These are phyloP conservation scores for Aradus depressus DNA, from an alignment of 2,888 invertebrate species.

Conservation along the genomic window DNA sequence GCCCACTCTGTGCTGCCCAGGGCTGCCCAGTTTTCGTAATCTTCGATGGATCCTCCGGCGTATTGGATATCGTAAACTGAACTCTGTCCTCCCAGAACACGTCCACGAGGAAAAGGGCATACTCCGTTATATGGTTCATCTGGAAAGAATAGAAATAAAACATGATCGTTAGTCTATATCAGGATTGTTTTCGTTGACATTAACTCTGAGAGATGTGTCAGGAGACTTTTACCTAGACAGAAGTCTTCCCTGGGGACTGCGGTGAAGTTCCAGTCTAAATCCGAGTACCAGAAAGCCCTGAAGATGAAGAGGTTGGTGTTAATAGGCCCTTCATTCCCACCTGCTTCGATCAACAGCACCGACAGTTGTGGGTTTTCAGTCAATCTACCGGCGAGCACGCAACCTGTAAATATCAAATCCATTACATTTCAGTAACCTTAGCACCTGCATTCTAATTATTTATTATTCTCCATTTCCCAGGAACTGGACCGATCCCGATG, in stretches of 20 bases:
- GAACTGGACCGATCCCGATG: too few relatives aligned
- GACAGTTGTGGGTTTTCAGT: slow-evolving; percentile 15
- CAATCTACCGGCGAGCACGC: slow-evolving; percentile 12
- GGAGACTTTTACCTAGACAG: slow-evolving; percentile 15
- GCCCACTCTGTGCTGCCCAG: slow-evolving; percentile 30
- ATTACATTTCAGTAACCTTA: too few relatives aligned
- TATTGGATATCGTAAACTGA: slow-evolving; percentile 38
- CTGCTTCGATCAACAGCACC: slow-evolving; percentile 15
- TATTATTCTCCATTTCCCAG: too few relatives aligned
- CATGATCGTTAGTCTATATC: too few relatives aligned
- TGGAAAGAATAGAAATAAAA: too few relatives aligned
- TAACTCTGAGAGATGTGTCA: too few relatives aligned
- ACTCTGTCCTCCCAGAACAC: slow-evolving; percentile 34
- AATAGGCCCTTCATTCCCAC: slow-evolving; percentile 16
- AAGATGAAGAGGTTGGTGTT: slow-evolving; percentile 9
- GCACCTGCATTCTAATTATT: too few relatives aligned
- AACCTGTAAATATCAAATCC: too few relatives aligned
- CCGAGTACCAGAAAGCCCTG: not conserved
- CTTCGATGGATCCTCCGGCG: slow-evolving; percentile 36
- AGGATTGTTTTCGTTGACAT: too few relatives aligned
- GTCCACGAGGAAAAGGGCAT: slow-evolving; percentile 59
- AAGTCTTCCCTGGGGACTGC: slow-evolving; percentile 5
- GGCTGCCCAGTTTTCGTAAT: slow-evolving; percentile 38
- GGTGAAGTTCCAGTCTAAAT: slow-evolving; percentile 18
- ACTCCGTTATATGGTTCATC: slow-evolving; percentile 35